Conservation (phyloP, 2,113 vertebrate genomes). For the Epinephelus cyanopodus region DNA sequence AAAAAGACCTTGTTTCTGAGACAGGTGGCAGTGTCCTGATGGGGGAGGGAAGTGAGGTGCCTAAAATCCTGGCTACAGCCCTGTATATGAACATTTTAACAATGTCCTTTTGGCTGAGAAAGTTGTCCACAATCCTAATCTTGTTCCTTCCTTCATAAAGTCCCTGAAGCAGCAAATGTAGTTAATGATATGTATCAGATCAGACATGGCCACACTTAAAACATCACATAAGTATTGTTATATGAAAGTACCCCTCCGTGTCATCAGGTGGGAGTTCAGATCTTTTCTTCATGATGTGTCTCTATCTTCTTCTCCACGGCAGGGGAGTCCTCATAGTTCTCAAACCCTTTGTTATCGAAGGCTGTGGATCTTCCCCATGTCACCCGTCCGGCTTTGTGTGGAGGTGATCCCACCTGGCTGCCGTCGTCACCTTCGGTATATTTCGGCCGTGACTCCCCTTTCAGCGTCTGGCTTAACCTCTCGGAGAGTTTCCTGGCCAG, state of each 20-base stretch:
- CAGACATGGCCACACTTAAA: not conserved
- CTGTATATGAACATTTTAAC: not conserved
- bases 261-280: not conserved
- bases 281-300: not conserved
- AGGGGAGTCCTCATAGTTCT: conserved; percentile 28
- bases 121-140: not conserved
- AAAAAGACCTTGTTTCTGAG: no score
- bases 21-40: not conserved
- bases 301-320: not conserved
- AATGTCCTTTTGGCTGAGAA: not conserved
- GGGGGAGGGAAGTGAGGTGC: not conserved
- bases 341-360: conserved; percentile 72
- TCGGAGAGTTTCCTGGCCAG: conserved; percentile 76
- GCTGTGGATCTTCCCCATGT: conserved; percentile 72
- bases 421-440: not conserved
- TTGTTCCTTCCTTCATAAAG: not conserved
- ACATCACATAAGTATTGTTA: not conserved
- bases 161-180: not conserved
- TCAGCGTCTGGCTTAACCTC: conserved; percentile 62
- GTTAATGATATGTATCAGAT: no score
- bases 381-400: conserved; percentile 52
- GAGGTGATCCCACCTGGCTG: not conserved
- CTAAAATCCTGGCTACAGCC: not conserved
- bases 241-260: not conserved
- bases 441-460: not conserved